phyloP scores from a whole-genome alignment of 2,113 vertebrate species.

The Suncus etruscus region DNA sequence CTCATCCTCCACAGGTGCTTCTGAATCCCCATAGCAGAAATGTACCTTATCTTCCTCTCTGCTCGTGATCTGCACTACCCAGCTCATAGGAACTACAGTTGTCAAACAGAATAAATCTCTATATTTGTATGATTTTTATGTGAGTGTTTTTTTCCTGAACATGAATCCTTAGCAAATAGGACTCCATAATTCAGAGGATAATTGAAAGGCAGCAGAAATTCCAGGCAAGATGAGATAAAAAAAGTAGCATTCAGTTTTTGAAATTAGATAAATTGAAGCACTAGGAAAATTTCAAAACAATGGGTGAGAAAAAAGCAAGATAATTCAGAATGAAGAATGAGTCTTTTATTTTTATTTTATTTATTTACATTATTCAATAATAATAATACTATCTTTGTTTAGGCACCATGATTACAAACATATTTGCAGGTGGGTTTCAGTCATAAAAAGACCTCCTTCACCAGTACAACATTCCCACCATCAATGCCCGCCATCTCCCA shows the following conservation, averaged over 20 bases:
- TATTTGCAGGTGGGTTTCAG: too few species aligned
- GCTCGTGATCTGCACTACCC: neutral
- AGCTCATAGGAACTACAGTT: neutral
- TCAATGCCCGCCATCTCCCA: too few species aligned
- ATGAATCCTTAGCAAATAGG: neutral
- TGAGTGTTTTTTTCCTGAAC: neutral
- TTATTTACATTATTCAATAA: too few species aligned
- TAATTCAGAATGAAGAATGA: slow-evolving; percentile 6
- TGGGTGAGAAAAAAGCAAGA: neutral
- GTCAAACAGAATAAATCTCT: neutral
- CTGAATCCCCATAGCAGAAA: neutral
- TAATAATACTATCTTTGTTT: too few species aligned
- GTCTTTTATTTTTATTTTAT: too few species aligned
- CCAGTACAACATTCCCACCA: too few species aligned
- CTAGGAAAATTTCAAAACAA: slow-evolving; percentile 13
- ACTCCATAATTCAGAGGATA: neutral
- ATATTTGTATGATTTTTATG: neutral
- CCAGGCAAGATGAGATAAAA: neutral
- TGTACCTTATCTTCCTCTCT: neutral
- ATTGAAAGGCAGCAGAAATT: neutral
- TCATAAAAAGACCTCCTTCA: too few species aligned
- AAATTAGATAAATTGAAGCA: slow-evolving; percentile 33
- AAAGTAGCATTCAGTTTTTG: slow-evolving; percentile 1
- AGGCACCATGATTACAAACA: too few species aligned
- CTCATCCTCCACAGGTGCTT: neutral